phyloP scores from a whole-genome alignment of 2,113 vertebrate genomes.

The Gymnocephalus cernua region DNA sequence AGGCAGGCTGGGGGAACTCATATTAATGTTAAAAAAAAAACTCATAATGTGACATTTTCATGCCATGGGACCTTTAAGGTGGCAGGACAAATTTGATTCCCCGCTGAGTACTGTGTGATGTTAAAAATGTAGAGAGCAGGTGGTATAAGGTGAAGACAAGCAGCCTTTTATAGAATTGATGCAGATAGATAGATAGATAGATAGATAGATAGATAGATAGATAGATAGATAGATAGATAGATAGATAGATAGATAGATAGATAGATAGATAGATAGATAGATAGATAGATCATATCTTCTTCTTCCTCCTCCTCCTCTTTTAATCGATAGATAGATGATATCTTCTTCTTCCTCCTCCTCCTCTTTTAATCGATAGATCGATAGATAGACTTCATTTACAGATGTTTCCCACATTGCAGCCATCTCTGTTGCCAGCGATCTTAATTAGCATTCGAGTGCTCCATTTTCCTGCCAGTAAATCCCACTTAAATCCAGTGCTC shows the following conservation, averaged over 20 bases:
- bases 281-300: too few species aligned
- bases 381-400: neutral
- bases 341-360: too few species aligned
- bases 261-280: too few species aligned
- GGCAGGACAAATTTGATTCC: conserved; percentile 8
- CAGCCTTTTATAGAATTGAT: neutral
- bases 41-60: too few species aligned
- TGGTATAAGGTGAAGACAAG: neutral
- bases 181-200: neutral
- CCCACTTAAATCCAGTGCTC: conserved; percentile 27
- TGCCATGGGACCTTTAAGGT: too few species aligned
- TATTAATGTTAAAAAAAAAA: too few species aligned
- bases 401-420: conserved; percentile 21
- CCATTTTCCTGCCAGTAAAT: conserved; percentile 32
- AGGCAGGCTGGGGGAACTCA: too few species aligned
- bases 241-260: conserved; percentile 7
- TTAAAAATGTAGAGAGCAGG: neutral
- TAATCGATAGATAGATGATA: too few species aligned
- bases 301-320: too few species aligned
- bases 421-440: conserved; percentile 14
- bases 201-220: conserved; percentile 14
- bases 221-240: conserved; percentile 26
- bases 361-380: too few species aligned
- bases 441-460: conserved; percentile 42
- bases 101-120: neutral